Evolutionary conservation across 2,888 invertebrate species (phyloP).

Genomic region (Erynnis tages): DNA sequence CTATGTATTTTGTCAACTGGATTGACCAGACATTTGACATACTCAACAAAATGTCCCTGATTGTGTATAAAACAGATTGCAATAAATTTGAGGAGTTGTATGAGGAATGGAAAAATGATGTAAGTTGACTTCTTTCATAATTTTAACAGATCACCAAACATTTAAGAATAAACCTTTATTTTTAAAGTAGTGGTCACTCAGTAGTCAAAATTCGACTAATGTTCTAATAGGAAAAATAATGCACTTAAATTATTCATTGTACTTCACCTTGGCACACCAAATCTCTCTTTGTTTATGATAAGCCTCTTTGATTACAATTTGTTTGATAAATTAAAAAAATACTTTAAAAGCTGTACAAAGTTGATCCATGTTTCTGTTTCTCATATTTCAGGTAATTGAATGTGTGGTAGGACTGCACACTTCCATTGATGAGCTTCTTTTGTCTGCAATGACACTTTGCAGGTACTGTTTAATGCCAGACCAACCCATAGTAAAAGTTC

Average conservation of each 20-base stretch:
- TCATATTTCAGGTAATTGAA: slow-evolving; percentile 63
- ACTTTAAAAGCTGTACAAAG: too few species aligned
- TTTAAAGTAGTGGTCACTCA: too few species aligned
- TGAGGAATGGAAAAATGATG: slow-evolving; percentile 58
- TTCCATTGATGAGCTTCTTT: slow-evolving; percentile 64
- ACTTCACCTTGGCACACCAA: too few species aligned
- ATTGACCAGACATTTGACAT: slow-evolving; percentile 72
- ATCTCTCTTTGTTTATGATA: too few species aligned
- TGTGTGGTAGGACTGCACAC: slow-evolving; percentile 58
- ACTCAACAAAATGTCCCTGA: slow-evolving; percentile 54
- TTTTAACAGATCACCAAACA: background rate
- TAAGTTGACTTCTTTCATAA: slow-evolving; percentile 36
- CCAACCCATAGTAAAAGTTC: slow-evolving; percentile 73
- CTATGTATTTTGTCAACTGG: slow-evolving; percentile 76
- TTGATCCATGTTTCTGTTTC: slow-evolving; percentile 1
- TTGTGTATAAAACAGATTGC: slow-evolving; percentile 56
- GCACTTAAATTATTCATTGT: too few species aligned
- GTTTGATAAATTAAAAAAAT: too few species aligned
- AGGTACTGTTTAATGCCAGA: slow-evolving; percentile 62
- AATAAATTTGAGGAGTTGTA: slow-evolving; percentile 45
- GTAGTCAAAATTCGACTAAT: too few species aligned
- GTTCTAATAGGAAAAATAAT: too few species aligned
- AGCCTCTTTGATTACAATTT: too few species aligned
- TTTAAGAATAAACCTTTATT: too few species aligned
- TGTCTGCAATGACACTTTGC: slow-evolving; percentile 71